Evolutionary conservation across 2,888 invertebrate genomes (phyloP).

Genomic region (Dryococelus australis): DNA sequence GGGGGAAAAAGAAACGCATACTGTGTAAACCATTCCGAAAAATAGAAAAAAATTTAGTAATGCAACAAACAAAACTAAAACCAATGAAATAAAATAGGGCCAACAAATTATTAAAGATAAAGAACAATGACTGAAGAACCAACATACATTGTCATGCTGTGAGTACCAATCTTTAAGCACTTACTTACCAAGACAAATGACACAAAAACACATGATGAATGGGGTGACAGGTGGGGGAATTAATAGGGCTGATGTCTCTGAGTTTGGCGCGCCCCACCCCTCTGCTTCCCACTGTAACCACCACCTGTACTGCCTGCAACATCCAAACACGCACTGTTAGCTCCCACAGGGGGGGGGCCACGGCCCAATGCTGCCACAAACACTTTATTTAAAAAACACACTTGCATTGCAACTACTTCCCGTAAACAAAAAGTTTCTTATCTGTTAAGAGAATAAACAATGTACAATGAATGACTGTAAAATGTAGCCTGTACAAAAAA

Average conservation of each 20-base stretch:
- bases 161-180: constrained; percentile 4
- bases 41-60: too few relatives aligned
- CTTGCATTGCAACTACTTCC: background rate
- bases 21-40: too few relatives aligned
- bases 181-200: constrained; percentile 50
- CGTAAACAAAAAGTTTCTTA: background rate
- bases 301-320: constrained; percentile 47
- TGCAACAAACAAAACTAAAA: too few relatives aligned
- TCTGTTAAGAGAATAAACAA: background rate
- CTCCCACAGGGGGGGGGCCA: constrained; percentile 22
- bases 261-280: constrained; percentile 71
- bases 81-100: too few relatives aligned
- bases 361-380: background rate
- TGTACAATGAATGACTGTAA: background rate
- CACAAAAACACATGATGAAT: constrained; percentile 38
- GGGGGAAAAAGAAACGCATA: too few relatives aligned
- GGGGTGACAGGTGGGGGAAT: constrained; percentile 48
- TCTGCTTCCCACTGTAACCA: constrained; percentile 78
- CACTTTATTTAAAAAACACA: background rate
- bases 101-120: too few relatives aligned
- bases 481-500: background rate
- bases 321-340: constrained; percentile 51
- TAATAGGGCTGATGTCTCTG: constrained; percentile 91
- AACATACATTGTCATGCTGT: too few relatives aligned
- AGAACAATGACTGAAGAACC: too few relatives aligned